Evolutionary conservation across 2,797 vertebrate species (phyloP).

Genomic region (Petrocephalus sullivani): DNA sequence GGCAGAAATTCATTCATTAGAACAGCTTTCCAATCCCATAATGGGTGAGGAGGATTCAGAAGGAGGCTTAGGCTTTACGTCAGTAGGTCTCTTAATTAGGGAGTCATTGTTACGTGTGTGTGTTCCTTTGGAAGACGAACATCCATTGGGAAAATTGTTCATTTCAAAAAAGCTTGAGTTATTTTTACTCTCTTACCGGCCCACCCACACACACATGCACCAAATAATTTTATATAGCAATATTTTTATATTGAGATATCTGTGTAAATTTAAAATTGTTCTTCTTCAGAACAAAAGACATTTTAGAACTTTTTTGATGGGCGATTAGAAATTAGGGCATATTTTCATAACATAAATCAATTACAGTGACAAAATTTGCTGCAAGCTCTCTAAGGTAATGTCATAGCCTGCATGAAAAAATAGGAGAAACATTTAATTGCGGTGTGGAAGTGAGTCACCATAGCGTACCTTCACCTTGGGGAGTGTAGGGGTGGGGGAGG

Average conservation of each 20-base stretch:
- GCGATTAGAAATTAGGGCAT: not conserved
- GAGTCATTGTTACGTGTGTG: not conserved
- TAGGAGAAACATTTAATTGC: not conserved
- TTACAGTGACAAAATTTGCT: not conserved
- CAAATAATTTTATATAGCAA: constrained; percentile 32
- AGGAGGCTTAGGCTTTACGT: not conserved
- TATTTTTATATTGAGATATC: constrained; percentile 25
- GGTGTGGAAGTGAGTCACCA: not conserved
- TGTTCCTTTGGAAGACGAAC: not conserved
- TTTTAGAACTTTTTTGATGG: constrained; percentile 14
- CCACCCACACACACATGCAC: not conserved
- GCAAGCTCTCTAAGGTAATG: not conserved
- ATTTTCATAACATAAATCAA: not conserved
- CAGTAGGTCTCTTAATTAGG: not conserved
- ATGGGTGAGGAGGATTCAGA: not conserved
- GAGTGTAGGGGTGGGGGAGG: not conserved
- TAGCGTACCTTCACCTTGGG: not conserved
- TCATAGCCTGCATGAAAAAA: not conserved
- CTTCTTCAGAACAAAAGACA: constrained; percentile 29
- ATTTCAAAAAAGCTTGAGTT: not conserved
- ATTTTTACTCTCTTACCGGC: not conserved
- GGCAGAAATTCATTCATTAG: constrained; percentile 21
- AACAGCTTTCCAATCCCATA: not conserved
- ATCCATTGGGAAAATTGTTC: not conserved
- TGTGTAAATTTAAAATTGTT: constrained; percentile 27